phyloP scores from a whole-genome alignment of 2,113 vertebrate species.

The Cyprinodon tularosa region DNA sequence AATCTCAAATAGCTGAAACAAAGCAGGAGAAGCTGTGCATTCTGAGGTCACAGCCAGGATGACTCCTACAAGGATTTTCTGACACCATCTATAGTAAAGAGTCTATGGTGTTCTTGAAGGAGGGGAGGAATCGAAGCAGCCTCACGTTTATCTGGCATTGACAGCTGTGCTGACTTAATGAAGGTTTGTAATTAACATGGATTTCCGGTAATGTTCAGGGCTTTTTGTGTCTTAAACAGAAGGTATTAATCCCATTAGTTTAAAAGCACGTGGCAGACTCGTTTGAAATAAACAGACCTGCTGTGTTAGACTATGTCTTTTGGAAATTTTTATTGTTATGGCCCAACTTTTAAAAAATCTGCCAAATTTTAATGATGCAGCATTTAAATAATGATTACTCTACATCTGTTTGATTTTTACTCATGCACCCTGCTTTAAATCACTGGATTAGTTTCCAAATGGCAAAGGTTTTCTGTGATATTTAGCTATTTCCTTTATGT shows the following conservation, averaged over 20 bases:
- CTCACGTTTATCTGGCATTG: slow-evolving; percentile 83
- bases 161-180: slow-evolving; percentile 87
- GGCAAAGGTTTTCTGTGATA: slow-evolving; percentile 29
- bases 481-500: slow-evolving; percentile 37
- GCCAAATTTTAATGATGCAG: background rate
- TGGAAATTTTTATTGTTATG: slow-evolving; percentile 10
- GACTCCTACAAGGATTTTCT: slow-evolving; percentile 68
- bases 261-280: slow-evolving; percentile 51
- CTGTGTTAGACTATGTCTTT: slow-evolving; percentile 33
- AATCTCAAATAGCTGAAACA: slow-evolving; percentile 37
- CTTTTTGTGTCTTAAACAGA: slow-evolving; percentile 83
- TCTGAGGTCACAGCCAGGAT: slow-evolving; percentile 38
- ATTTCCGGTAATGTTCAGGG: slow-evolving; percentile 83
- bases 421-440: background rate
- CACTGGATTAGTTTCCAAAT: slow-evolving; percentile 1
- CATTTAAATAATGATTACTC: background rate
- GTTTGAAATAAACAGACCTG: slow-evolving; percentile 39
- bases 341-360: slow-evolving; percentile 7
- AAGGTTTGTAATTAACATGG: slow-evolving; percentile 85
- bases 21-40: background rate
- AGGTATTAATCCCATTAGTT: slow-evolving; percentile 82
- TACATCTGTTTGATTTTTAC: slow-evolving; percentile 9
- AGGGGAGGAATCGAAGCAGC: slow-evolving; percentile 75
- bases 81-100: slow-evolving; percentile 52
- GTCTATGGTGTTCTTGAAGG: slow-evolving; percentile 68